Percentiles rank a stretch among this genome's conserved stretches.
Conservation (phyloP, 2,888 invertebrate species). For the Microplitis deprimator region DNA sequence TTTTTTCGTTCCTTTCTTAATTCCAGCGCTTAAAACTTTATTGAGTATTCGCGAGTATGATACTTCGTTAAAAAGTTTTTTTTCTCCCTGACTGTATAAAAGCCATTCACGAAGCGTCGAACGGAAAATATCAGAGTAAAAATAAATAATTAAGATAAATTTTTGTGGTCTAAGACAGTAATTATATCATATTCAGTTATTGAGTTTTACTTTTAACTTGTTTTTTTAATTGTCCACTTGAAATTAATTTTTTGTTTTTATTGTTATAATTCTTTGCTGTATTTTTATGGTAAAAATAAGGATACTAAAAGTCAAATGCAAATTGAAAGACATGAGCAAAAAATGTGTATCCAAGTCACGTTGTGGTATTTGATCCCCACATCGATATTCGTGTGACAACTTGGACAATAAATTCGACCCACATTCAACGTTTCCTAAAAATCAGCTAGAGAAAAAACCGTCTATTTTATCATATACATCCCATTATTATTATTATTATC, state of each 20-base stretch:
- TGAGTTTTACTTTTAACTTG: background rate
- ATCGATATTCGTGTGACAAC: slow-evolving; percentile 16
- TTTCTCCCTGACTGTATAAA: background rate
- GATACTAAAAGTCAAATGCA: background rate
- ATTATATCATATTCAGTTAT: background rate
- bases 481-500: too few species aligned
- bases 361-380: slow-evolving; percentile 2
- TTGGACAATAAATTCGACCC: background rate
- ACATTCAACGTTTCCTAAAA: background rate
- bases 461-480: too few species aligned
- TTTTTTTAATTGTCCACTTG: background rate
- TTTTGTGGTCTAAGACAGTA: background rate
- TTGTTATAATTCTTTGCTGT: too few species aligned
- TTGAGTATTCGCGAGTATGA: background rate
- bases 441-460: background rate
- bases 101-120: background rate
- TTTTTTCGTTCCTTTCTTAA: background rate
- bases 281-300: too few species aligned
- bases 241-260: background rate
- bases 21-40: background rate
- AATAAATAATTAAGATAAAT: background rate
- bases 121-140: background rate
- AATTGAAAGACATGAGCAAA: background rate
- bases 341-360: slow-evolving; percentile 14
- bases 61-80: slow-evolving; percentile 23